Conservation (phyloP, 2,888 invertebrate genomes). For the Phragmatobia fuliginosa region DNA sequence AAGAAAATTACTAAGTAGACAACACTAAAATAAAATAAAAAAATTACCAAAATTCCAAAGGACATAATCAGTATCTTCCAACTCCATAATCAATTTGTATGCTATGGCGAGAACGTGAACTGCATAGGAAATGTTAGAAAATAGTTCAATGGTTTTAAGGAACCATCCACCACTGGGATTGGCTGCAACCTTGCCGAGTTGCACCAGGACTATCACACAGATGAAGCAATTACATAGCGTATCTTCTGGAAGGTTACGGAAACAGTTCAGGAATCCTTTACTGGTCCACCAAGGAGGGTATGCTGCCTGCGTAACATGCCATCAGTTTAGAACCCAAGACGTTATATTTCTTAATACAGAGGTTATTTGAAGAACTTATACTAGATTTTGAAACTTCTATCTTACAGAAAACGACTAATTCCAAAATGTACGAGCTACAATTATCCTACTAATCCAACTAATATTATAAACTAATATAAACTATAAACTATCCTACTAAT, state of each 20-base stretch:
- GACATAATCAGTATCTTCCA: conserved; percentile 38
- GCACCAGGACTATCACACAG: conserved; percentile 55
- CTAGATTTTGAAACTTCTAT: no score
- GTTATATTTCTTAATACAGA: neutral
- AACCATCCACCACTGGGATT: conserved; percentile 11
- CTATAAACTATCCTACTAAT: no score
- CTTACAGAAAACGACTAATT: no score
- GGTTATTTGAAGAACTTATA: neutral
- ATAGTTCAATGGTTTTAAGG: conserved; percentile 40
- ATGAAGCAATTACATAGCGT: conserved; percentile 67
- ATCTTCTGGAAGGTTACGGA: conserved; percentile 61
- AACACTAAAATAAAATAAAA: conserved; percentile 30
- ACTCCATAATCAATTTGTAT: conserved; percentile 43
- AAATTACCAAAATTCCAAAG: conserved; percentile 46
- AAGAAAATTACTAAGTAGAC: no score
- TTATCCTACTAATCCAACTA: no score
- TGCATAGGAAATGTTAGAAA: conserved; percentile 63
- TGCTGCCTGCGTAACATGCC: conserved; percentile 49
- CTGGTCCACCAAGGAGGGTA: conserved; percentile 64
- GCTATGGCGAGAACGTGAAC: conserved; percentile 59
- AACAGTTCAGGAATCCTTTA: conserved; percentile 44
- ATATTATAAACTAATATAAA: no score
- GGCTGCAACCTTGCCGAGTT: conserved; percentile 52
- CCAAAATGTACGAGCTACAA: no score
- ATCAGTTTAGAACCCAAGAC: neutral